Evolutionary conservation across 2,797 vertebrate species (phyloP).

Genomic region (Poeciliopsis gracilis): DNA sequence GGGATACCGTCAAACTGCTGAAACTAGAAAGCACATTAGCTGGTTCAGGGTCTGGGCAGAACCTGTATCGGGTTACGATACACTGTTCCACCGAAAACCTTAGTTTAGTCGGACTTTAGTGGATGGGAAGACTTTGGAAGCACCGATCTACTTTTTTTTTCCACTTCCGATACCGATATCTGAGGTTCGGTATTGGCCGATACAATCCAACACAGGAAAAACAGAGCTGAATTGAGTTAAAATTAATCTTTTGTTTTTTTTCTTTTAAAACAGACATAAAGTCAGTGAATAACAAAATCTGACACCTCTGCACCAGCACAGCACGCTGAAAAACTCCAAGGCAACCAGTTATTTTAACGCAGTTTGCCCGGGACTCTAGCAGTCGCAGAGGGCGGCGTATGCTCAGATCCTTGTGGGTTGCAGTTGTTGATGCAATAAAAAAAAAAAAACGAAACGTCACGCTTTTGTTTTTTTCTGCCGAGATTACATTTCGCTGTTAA

Average conservation of each 20-base stretch:
- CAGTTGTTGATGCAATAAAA: not conserved
- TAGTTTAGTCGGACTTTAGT: not conserved
- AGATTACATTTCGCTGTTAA: conserved; percentile 1
- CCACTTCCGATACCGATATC: too few species aligned
- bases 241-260: too few species aligned
- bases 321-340: not conserved
- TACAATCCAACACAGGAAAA: too few species aligned
- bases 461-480: not conserved
- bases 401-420: not conserved
- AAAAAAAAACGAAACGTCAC: not conserved
- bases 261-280: too few species aligned
- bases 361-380: not conserved
- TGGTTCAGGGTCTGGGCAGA: not conserved
- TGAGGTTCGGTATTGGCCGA: too few species aligned
- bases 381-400: not conserved
- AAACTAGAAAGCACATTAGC: not conserved
- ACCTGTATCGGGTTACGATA: too few species aligned
- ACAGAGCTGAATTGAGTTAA: too few species aligned
- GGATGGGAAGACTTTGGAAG: not conserved
- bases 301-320: too few species aligned
- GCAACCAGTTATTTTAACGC: not conserved
- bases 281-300: too few species aligned
- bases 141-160: too few species aligned
- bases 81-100: not conserved
- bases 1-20: not conserved